A percentile compares a stretch with the other conserved stretches of the same genome.
phyloP scores from a whole-genome alignment of 2,888 invertebrate genomes.

The Folsomia manolachei region DNA sequence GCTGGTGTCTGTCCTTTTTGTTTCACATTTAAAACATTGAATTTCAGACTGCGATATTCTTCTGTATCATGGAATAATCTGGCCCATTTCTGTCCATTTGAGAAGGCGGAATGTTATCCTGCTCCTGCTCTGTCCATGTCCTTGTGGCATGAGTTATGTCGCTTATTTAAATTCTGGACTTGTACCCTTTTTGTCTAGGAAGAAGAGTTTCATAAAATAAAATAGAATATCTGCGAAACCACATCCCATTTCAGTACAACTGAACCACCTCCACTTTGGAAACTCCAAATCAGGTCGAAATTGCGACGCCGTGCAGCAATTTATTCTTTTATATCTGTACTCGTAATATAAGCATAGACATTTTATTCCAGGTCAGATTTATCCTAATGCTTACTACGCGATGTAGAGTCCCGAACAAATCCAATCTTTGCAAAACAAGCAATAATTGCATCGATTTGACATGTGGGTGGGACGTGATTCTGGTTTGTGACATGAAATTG shows the following conservation, averaged over 20 bases:
- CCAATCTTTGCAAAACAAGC: constrained; percentile 9
- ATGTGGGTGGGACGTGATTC: constrained; percentile 1
- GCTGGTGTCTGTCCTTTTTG: no score
- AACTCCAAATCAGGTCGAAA: background rate
- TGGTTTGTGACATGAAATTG: constrained; percentile 7
- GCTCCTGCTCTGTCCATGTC: constrained; percentile 8
- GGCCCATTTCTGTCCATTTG: constrained; percentile 8
- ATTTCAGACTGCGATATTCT: no score
- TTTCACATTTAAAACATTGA: no score
- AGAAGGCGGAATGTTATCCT: background rate
- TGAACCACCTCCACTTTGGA: background rate
- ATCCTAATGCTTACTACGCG: background rate
- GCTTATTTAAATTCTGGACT: constrained; percentile 17
- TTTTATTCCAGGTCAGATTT: background rate
- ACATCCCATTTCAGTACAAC: background rate
- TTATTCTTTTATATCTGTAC: background rate
- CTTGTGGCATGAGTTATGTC: constrained; percentile 16
- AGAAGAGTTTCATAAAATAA: background rate
- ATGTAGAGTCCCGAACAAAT: background rate
- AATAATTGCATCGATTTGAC: constrained; percentile 13
- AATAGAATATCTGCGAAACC: constrained; percentile 3
- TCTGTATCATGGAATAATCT: constrained; percentile 3
- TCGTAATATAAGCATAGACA: background rate
- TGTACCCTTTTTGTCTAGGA: constrained; percentile 10
- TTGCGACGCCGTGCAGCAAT: background rate